Percentiles rank a stretch among this genome's conserved stretches.
These are phyloP conservation scores for Romanogobio albipinnatus DNA, from an alignment of 2,113 vertebrate species.

Conservation along the genomic window DNA sequence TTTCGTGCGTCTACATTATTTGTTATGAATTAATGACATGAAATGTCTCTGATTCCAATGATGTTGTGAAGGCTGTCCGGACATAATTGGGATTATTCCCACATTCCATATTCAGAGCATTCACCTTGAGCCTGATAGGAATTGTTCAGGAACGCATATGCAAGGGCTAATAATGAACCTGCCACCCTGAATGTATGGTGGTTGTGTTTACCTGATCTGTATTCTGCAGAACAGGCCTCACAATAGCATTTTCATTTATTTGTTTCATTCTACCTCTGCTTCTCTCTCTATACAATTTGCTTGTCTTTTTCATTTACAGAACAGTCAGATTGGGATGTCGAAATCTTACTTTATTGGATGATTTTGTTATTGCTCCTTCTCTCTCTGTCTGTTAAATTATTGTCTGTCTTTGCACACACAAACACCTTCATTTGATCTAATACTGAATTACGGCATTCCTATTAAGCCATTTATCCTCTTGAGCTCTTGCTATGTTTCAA, in stretches of 20 bases:
- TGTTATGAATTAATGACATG: not conserved
- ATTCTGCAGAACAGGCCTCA: slow-evolving; percentile 9
- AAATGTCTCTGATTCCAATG: not conserved
- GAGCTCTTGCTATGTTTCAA: slow-evolving; percentile 5
- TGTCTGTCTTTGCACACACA: slow-evolving; percentile 2
- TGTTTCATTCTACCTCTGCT: not conserved
- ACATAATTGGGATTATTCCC: slow-evolving; percentile 14
- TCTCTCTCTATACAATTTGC: not conserved
- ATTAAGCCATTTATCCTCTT: slow-evolving; percentile 41
- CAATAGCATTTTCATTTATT: not conserved
- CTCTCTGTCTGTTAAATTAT: not conserved
- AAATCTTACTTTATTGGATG: not conserved
- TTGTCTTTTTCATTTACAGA: slow-evolving; percentile 1
- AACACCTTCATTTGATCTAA: slow-evolving; percentile 14
- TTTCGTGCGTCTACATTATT: not conserved
- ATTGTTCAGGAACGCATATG: not conserved
- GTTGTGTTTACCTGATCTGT: slow-evolving; percentile 21
- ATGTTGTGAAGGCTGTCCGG: slow-evolving; percentile 16
- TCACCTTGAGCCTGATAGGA: slow-evolving; percentile 15
- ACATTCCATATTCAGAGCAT: slow-evolving; percentile 15
- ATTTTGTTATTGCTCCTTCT: not conserved
- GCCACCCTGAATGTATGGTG: not conserved
- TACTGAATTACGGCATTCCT: slow-evolving; percentile 18
- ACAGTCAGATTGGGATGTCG: not conserved
- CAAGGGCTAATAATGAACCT: not conserved